phyloP scores from a whole-genome alignment of 2,888 invertebrate species.

The Sinopyrophorus schimmeli region DNA sequence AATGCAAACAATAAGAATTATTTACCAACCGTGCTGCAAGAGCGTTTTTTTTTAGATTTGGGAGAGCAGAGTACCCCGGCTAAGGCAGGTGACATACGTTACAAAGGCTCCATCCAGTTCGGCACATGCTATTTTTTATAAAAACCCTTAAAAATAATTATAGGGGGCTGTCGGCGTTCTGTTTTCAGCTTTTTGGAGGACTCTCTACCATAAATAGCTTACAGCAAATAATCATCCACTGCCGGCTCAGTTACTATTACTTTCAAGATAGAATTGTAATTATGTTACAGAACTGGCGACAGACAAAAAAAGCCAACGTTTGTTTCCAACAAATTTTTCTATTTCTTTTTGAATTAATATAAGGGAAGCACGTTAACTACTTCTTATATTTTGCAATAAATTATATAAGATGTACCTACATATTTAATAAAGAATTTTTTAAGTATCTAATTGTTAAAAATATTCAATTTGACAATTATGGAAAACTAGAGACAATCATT shows the following conservation, averaged over 20 bases:
- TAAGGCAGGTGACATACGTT: slow-evolving; percentile 43
- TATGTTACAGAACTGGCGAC: slow-evolving; percentile 18
- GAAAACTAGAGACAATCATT: too few species aligned
- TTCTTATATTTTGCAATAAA: too few species aligned
- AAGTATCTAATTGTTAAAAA: too few species aligned
- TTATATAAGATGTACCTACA: too few species aligned
- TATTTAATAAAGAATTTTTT: too few species aligned
- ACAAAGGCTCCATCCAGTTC: slow-evolving; percentile 37
- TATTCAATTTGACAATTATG: too few species aligned
- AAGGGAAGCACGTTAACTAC: too few species aligned
- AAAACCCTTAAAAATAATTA: slow-evolving; percentile 34
- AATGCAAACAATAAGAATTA: slow-evolving; percentile 20
- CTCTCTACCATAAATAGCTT: slow-evolving; percentile 25
- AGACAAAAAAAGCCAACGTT: neutral
- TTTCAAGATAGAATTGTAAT: slow-evolving; percentile 10
- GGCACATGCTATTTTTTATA: slow-evolving; percentile 36
- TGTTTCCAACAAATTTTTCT: too few species aligned
- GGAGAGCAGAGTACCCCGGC: slow-evolving; percentile 21
- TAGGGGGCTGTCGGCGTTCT: slow-evolving; percentile 28
- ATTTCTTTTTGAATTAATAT: too few species aligned
- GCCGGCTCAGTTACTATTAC: neutral
- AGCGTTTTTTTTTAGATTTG: slow-evolving; percentile 7
- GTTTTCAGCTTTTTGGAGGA: slow-evolving; percentile 30
- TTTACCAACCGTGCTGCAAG: slow-evolving; percentile 2
- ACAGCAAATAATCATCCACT: slow-evolving; percentile 16